Conservation (phyloP, 2,113 vertebrate genomes). For the Leucopsar rothschildi region DNA sequence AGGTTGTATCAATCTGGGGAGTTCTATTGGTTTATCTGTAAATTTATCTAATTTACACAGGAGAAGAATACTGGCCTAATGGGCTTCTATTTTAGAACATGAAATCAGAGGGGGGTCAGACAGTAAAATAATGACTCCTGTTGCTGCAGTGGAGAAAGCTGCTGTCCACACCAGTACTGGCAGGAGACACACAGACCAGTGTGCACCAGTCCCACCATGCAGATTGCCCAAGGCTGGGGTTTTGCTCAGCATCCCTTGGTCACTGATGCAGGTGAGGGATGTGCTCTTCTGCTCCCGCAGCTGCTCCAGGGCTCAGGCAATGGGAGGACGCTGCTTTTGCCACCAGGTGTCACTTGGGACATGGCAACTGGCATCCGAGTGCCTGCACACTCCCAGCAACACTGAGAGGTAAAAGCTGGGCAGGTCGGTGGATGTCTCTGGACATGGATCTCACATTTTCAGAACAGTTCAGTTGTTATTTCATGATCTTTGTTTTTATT, state of each 20-base stretch:
- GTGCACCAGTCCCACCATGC: neutral
- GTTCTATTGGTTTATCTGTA: neutral
- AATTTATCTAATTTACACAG: neutral
- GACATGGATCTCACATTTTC: neutral
- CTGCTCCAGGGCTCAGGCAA: neutral
- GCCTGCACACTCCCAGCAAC: fast-evolving
- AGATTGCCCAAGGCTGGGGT: neutral
- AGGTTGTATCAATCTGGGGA: neutral
- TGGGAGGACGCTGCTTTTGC: neutral
- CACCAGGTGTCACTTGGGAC: slow-evolving; percentile 30
- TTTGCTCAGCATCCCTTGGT: neutral
- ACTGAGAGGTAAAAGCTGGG: fast-evolving
- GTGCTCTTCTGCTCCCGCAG: neutral
- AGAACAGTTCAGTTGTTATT: neutral
- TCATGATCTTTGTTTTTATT: neutral
- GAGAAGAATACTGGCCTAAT: neutral
- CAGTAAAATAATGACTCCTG: neutral
- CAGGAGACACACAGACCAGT: neutral
- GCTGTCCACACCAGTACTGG: neutral
- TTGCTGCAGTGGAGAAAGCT: neutral
- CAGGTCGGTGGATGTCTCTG: neutral
- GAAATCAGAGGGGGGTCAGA: neutral
- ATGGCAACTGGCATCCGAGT: neutral
- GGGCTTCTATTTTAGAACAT: neutral
- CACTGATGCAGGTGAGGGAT: neutral